These are phyloP conservation scores for Drosophila equinoxialis DNA, from an alignment of 1,140 invertebrate genomes.

Conservation along the genomic window DNA sequence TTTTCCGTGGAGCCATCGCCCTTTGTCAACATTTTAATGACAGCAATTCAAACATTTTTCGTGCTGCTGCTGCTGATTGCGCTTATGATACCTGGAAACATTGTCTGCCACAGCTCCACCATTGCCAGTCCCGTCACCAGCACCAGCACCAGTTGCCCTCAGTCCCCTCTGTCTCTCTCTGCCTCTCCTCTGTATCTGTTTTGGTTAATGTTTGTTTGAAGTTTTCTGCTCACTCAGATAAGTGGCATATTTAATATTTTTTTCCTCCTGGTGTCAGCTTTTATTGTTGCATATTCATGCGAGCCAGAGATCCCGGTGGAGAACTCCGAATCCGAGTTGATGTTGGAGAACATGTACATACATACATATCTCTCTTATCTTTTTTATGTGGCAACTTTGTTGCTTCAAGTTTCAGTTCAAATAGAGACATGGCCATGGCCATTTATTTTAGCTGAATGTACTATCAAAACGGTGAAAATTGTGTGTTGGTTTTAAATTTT, in stretches of 20 bases:
- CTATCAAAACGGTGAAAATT: no score
- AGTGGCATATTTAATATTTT: slow-evolving; percentile 71
- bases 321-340: no score
- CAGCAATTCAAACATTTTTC: slow-evolving; percentile 75
- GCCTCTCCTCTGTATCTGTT: not conserved
- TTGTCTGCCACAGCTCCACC: slow-evolving; percentile 46
- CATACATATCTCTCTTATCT: slow-evolving; percentile 49
- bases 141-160: not conserved
- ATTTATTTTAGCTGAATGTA: not conserved
- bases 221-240: slow-evolving; percentile 62
- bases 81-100: slow-evolving; percentile 60
- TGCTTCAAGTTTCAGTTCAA: not conserved
- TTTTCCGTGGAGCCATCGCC: slow-evolving; percentile 43
- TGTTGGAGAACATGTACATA: no score
- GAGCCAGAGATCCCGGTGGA: slow-evolving; percentile 17
- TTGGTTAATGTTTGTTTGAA: slow-evolving; percentile 53
- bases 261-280: slow-evolving; percentile 44
- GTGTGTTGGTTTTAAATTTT: no score
- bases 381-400: slow-evolving; percentile 70
- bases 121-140: not conserved
- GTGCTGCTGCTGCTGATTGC: slow-evolving; percentile 53
- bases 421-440: slow-evolving; percentile 11
- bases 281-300: slow-evolving; percentile 75
- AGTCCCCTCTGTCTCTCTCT: slow-evolving; percentile 6
- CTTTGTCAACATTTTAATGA: slow-evolving; percentile 82